Percentiles rank a stretch among this genome's conserved stretches.
phyloP scores from a whole-genome alignment of 2,888 invertebrate genomes.

The Acanthosepion lycidas region DNA sequence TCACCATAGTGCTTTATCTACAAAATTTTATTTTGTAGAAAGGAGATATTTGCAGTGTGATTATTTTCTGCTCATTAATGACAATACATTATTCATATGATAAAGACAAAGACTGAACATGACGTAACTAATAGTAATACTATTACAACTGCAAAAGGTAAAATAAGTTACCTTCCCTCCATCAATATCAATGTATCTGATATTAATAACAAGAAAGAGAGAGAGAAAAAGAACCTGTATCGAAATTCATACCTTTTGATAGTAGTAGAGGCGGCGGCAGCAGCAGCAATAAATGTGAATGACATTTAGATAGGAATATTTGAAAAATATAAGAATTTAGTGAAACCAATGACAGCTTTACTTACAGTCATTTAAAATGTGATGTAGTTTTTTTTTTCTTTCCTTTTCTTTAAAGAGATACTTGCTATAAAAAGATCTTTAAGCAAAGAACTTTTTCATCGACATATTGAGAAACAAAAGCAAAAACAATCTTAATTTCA shows the following conservation, averaged over 20 bases:
- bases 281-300: neutral
- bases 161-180: constrained; percentile 13
- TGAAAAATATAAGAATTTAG: constrained; percentile 43
- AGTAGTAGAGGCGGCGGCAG: neutral
- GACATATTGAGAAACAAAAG: constrained; percentile 15
- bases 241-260: neutral
- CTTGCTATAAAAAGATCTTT: neutral
- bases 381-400: neutral
- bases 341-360: neutral
- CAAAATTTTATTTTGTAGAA: neutral
- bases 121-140: neutral
- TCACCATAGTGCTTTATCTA: neutral
- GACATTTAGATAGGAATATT: neutral
- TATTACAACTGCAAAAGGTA: neutral
- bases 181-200: neutral
- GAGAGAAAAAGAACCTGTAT: neutral
- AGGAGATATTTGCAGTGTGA: neutral
- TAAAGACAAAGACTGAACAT: neutral
- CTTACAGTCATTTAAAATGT: constrained; percentile 11
- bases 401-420: neutral
- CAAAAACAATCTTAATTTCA: constrained; percentile 25
- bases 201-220: neutral
- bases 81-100: neutral
- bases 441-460: neutral
- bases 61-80: neutral